Conservation (phyloP, 1,140 invertebrate species). For the Agrypnia vestita region DNA sequence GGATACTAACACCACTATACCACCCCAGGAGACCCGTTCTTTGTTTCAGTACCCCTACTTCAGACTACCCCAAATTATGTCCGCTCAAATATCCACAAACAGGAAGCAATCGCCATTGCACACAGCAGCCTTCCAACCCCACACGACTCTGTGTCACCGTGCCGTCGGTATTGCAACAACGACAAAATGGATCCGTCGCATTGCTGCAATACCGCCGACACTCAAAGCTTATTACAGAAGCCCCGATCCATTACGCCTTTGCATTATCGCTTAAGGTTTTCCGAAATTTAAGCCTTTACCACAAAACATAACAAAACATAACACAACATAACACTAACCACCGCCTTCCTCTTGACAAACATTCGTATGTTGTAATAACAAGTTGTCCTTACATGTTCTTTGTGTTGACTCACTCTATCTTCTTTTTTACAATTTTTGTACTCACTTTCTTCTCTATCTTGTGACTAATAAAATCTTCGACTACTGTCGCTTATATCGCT, state of each 20-base stretch:
- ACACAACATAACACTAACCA: background rate
- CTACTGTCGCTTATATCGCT: constrained; percentile 60
- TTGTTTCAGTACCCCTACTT: constrained; percentile 58
- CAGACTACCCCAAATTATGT: constrained; percentile 48
- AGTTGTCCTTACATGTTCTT: constrained; percentile 33
- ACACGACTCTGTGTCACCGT: too few relatives aligned
- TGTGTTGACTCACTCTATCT: constrained; percentile 35
- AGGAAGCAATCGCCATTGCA: constrained; percentile 20
- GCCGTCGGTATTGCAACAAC: background rate
- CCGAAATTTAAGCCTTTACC: constrained; percentile 1
- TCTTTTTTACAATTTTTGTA: constrained; percentile 44
- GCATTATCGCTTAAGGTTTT: constrained; percentile 26
- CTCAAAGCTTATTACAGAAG: background rate
- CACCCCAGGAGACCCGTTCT: constrained; percentile 44
- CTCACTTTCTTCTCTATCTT: constrained; percentile 44
- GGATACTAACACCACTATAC: constrained; percentile 80
- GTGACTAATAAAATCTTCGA: constrained; percentile 60
- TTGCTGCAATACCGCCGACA: constrained; percentile 1
- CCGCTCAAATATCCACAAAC: constrained; percentile 39
- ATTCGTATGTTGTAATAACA: constrained; percentile 35
- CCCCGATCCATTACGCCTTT: constrained; percentile 12
- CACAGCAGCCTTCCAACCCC: background rate
- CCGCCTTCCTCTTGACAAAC: constrained; percentile 8
- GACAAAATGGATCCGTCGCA: background rate
- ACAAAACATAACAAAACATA: constrained; percentile 24